Evolutionary conservation across 2,797 vertebrate species (phyloP).

Genomic region (Thalassophryne amazonica): DNA sequence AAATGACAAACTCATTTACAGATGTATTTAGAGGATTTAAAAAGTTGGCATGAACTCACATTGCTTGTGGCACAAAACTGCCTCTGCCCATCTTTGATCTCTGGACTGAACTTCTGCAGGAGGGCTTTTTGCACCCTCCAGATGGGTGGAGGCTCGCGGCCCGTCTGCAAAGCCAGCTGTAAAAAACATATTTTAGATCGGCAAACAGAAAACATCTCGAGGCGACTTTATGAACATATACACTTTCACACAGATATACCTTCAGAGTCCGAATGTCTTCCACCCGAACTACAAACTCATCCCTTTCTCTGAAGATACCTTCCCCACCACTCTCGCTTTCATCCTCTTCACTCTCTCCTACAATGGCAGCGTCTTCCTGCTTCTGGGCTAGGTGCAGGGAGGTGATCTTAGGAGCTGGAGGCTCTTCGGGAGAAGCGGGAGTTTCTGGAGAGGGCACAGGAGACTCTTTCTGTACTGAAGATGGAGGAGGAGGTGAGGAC

Average conservation of each 20-base stretch:
- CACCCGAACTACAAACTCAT: constrained; percentile 91
- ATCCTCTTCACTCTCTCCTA: constrained; percentile 90
- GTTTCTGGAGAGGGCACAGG: constrained; percentile 73
- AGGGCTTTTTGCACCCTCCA: constrained; percentile 95
- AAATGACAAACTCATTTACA: no score
- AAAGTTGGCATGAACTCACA: constrained; percentile 72
- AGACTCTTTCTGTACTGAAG: constrained; percentile 61
- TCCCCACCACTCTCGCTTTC: constrained; percentile 91
- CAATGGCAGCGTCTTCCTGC: constrained; percentile 87
- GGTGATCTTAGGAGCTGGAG: constrained; percentile 77
- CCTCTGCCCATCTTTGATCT: constrained; percentile 94
- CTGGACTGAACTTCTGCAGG: constrained; percentile 93
- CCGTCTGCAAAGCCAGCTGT: constrained; percentile 89
- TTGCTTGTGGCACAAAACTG: constrained; percentile 96
- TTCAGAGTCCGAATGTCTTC: constrained; percentile 90
- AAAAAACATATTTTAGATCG: constrained; percentile 7
- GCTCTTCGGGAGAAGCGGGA: constrained; percentile 82
- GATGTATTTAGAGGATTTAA: constrained; percentile 3
- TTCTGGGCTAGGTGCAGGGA: constrained; percentile 91
- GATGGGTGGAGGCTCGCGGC: constrained; percentile 91
- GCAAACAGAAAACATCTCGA: background rate
- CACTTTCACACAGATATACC: constrained; percentile 64
- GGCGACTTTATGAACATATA: no score
- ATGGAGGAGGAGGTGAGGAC: constrained; percentile 56
- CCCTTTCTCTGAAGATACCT: constrained; percentile 92